Conservation (phyloP, 1,140 invertebrate genomes). For the Doryteuthis pealeii region DNA sequence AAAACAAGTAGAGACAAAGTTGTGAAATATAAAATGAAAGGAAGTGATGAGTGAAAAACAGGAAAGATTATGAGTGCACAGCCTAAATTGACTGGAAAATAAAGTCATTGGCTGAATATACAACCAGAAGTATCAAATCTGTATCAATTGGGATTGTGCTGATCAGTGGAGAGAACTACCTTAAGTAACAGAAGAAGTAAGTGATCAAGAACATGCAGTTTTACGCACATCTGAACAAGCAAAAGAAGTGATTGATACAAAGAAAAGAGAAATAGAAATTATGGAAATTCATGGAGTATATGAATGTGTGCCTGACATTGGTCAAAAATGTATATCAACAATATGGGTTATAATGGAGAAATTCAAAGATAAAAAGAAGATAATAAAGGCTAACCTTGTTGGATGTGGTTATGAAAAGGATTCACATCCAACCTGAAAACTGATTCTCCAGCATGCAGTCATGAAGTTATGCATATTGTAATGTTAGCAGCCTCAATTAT, state of each 20-base stretch:
- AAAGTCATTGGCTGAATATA: background rate
- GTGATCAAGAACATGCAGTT: background rate
- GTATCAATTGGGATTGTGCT: background rate
- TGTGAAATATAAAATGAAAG: too few relatives aligned
- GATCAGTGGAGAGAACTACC: background rate
- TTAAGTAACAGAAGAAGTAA: background rate
- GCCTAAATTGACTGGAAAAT: background rate
- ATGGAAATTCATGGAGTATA: background rate
- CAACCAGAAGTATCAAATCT: background rate
- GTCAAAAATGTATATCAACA: background rate
- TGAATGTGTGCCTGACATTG: background rate
- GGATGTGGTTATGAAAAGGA: background rate
- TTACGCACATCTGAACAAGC: too few relatives aligned
- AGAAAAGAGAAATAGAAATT: background rate
- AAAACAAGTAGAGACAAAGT: too few relatives aligned
- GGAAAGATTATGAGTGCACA: background rate
- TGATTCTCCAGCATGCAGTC: background rate
- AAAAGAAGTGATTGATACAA: background rate
- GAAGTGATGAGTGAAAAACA: too few relatives aligned
- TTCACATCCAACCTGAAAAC: background rate
- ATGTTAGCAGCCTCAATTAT: background rate
- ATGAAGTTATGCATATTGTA: too few relatives aligned
- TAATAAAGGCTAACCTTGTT: background rate
- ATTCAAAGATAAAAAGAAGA: background rate
- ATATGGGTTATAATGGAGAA: background rate